Evolutionary conservation across 1,140 invertebrate genomes (phyloP), one percentile per base, ranked within the genome.

Genomic region (Drosophila arawakana): DNA sequence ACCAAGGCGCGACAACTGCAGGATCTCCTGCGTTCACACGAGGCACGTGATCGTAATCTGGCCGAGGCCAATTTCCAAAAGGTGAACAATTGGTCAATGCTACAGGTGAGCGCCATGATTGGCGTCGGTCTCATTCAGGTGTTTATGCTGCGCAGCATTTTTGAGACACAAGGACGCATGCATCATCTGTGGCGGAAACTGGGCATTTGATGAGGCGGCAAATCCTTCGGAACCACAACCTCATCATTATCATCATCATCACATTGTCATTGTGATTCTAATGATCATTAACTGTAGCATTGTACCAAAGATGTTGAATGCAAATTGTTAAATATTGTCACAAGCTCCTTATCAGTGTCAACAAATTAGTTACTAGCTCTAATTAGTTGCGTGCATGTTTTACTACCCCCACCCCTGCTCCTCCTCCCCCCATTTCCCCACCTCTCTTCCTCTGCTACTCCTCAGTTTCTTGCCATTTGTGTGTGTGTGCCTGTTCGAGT

Each of bases 11-110:
- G 95, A 13, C 94, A 96, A 62, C 80, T 96, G 60, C 96, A 97
- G 92, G 96, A 97, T 78, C 88, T 95, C 43, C 93, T 96, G 46
- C 94, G 95, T 15, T 95, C 96, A 1, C 94, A 94, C 78, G 97
- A 97, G 92, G 95, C 96, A 0, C 91, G 96, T 39, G 96, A 97
- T 92, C 93, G 96, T 68, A 97, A 96, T 92, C 79, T 96, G n/a
- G 95, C 95, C 0, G 97, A 97, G 90, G 94, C 95, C 13, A 97
- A 95, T 88, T 96, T 94, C 92, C 94, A 93, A 81, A 94, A 95
- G 80, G 96, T 97, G 0, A 96, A 96, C 91, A 93, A 93, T 4
- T 96, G 96, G 94, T 97, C 96, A 0, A 88, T 95, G 59, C 78
- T 96, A 2, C 96, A 97, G 75, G 94, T 97, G 3, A 76, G 93